These are phyloP conservation scores for Hippocampus kuda DNA, from an alignment of 2,797 vertebrate species.

Conservation along the genomic window DNA sequence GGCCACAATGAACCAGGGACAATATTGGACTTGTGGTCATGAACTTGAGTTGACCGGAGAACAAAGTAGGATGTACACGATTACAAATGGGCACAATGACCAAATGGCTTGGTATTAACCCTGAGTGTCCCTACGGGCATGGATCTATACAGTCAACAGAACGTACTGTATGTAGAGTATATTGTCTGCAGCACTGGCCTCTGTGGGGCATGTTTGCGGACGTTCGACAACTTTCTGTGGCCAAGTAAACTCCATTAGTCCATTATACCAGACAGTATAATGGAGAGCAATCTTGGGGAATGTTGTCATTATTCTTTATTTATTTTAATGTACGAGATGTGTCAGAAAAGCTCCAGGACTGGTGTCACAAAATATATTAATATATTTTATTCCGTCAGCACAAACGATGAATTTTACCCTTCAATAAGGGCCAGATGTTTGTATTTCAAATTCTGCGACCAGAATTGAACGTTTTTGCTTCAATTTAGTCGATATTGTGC, in stretches of 20 bases:
- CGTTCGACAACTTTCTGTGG: slow-evolving; percentile 15
- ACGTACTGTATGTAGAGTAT: slow-evolving; percentile 23
- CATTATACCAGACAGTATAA: neutral
- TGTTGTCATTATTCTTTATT: neutral
- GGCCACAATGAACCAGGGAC: neutral
- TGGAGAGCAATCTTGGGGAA: neutral
- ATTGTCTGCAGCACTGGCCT: slow-evolving; percentile 33
- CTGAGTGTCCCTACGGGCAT: slow-evolving; percentile 22
- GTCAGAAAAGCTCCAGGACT: neutral
- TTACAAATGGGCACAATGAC: slow-evolving; percentile 5
- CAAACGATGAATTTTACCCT: neutral
- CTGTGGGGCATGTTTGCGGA: slow-evolving; percentile 10
- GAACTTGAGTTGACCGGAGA: slow-evolving; percentile 17
- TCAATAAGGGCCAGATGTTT: neutral
- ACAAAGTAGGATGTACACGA: slow-evolving; percentile 12
- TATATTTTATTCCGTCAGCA: neutral
- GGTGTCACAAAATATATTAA: neutral
- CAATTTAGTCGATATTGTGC: neutral
- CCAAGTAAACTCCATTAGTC: slow-evolving; percentile 1
- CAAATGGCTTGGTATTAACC: slow-evolving; percentile 16
- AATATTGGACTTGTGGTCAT: neutral
- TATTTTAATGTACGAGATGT: neutral
- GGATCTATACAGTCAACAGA: slow-evolving; percentile 39
- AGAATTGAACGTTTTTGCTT: neutral
- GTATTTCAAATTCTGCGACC: too few species aligned